These are phyloP conservation scores for Acholoe squamosa DNA, from an alignment of 2,888 invertebrate species.

Conservation along the genomic window DNA sequence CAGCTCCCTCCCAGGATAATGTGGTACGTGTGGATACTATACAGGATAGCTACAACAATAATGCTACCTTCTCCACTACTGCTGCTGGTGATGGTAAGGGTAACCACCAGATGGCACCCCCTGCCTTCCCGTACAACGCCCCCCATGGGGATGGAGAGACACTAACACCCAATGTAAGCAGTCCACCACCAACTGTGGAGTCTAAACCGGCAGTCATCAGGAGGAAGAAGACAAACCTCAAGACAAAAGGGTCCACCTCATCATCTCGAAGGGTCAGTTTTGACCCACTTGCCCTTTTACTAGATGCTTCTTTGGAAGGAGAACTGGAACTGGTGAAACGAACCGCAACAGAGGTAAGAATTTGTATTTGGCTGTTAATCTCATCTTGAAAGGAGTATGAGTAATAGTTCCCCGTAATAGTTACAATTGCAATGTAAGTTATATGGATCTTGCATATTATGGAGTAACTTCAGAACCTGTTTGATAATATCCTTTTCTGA, in stretches of 20 bases:
- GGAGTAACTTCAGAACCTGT: too few relatives aligned
- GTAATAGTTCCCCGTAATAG: too few relatives aligned
- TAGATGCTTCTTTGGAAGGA: slow-evolving; percentile 99
- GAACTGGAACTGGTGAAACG: slow-evolving; percentile 98
- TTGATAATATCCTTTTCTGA: too few relatives aligned
- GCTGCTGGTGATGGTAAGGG: background rate
- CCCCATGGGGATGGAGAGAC: slow-evolving; percentile 46
- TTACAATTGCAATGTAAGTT: too few relatives aligned
- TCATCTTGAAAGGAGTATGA: too few relatives aligned
- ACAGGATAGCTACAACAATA: slow-evolving; percentile 55
- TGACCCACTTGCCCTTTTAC: slow-evolving; percentile 96
- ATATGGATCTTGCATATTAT: too few relatives aligned
- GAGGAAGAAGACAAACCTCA: slow-evolving; percentile 82
- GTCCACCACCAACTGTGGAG: background rate
- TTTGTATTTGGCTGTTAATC: too few relatives aligned
- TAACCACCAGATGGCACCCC: background rate
- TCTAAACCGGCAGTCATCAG: background rate
- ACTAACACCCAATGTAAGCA: background rate
- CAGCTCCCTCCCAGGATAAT: background rate
- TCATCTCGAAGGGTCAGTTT: slow-evolving; percentile 91
- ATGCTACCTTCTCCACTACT: background rate
- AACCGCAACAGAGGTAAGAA: slow-evolving; percentile 90
- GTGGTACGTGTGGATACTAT: slow-evolving; percentile 52
- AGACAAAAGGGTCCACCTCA: slow-evolving; percentile 84
- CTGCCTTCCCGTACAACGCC: background rate